Evolutionary conservation across 2,888 invertebrate genomes (phyloP), one percentile per base, ranked within the genome.

Genomic region (Nymphalis polychloros): DNA sequence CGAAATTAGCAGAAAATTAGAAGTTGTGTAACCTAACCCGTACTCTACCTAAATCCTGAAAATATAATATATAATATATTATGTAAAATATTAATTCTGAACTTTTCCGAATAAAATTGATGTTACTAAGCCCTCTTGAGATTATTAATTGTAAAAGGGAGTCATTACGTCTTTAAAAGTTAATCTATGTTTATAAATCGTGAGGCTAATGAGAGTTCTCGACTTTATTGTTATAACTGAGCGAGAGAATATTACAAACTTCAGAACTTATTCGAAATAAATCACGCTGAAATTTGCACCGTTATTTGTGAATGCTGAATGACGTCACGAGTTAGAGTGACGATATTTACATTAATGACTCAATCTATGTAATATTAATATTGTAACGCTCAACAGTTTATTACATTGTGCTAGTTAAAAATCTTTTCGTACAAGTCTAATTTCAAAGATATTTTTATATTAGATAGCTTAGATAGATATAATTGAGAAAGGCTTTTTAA

Each of bases 201-300:
- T 77, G 75, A 69, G 79, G 79, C 77, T 83, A 82, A 83, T 80
- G 82, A 79, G 82, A 78, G 78, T 79, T 79, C 73, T 69, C 73
- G 73, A 74, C 77, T 77, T 77, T 77, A 77, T 78, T 81, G 77
- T 67, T 78, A 76, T 72, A 73, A 75, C 75, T 69, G 75, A 71
- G 76, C 74, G 76, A 68, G 71, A 74, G 75, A 77, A 76, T 77
- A 75, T 76, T 77, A 70, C 72, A 64, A 79, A 74, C 71, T 75
- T 77, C 65, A 63, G 67, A 74, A 77, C 76, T 76, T 75, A 72
- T 70, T 73, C 68, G 70, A 70, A 75, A 73, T 75, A 75, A 78
- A 77, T 76, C 75, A 76, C 71, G 73, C 71, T 70, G 70, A 75
- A 75, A 74, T 74, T 72, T 73, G 71, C 72, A 72, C 73, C 72